Evolutionary conservation across 2,888 invertebrate species (phyloP), one percentile per base, ranked within the genome.

Genomic region (Coenonympha glycerion): DNA sequence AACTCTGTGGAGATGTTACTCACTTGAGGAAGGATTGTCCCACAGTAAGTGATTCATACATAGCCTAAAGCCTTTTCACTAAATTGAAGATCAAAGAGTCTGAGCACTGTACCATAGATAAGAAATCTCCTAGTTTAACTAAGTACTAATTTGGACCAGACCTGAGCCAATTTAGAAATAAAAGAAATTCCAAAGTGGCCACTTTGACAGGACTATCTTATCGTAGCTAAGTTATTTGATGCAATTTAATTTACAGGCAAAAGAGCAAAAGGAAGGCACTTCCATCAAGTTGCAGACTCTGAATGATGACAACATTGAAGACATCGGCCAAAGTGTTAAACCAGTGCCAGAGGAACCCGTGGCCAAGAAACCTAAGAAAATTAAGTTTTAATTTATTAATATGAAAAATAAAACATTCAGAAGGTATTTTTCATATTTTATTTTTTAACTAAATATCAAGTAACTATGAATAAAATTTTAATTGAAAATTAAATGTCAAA

Each of bases 21-120:
- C 96, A 97, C 82, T 84, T 95, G 55, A 92, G 91, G 61, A 93
- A 92, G 71, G 93, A 95, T 69, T 95, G 94, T 72, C 93, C 93
- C 5, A 89, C 91, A 53, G 84, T 89, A 59, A 72, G 81, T 79
- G 58, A 13, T 34, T n/a, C 4, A 28, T n/a, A n/a, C n/a, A n/a
- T n/a, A n/a, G n/a, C n/a, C n/a, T n/a, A n/a, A n/a, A n/a, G n/a
- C n/a, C n/a, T n/a, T n/a, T n/a, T n/a, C n/a, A n/a, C n/a, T n/a
- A n/a, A n/a, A n/a, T n/a, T n/a, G n/a, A n/a, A n/a, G n/a, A n/a
- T n/a, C n/a, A n/a, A n/a, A n/a, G n/a, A n/a, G n/a, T n/a, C n/a
- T n/a, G n/a, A n/a, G n/a, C n/a, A n/a, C n/a, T n/a, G n/a, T n/a
- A n/a, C n/a, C n/a, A n/a, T n/a, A n/a, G n/a, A n/a, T n/a, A n/a